Percentiles rank a stretch among this genome's conserved stretches.
Conservation (phyloP, 2,797 vertebrate species). For the Alexandromys oeconomus region DNA sequence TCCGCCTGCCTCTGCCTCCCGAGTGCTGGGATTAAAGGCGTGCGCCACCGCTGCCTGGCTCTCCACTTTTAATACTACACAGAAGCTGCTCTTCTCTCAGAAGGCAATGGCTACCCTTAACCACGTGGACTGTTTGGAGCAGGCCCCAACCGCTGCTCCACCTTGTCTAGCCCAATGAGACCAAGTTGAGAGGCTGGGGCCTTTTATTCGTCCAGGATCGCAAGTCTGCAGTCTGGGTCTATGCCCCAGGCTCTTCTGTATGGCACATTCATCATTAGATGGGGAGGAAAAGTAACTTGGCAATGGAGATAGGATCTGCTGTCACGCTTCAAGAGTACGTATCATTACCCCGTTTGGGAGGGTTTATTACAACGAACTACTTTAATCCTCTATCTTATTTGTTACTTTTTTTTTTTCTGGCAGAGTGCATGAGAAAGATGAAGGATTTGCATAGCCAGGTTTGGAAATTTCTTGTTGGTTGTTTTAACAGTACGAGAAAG, state of each 20-base stretch:
- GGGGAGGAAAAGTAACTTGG: neutral
- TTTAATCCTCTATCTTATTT: neutral
- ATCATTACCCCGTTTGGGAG: neutral
- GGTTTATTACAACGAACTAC: neutral
- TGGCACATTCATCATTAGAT: neutral
- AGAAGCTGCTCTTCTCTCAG: neutral
- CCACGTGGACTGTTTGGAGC: neutral
- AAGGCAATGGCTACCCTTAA: neutral
- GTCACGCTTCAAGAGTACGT: neutral
- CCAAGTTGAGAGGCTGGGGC: neutral
- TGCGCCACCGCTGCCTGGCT: neutral
- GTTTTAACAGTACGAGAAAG: slow-evolving; percentile 33
- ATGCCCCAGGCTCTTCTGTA: neutral
- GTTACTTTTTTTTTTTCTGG: neutral
- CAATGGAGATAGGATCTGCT: neutral
- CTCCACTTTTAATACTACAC: neutral
- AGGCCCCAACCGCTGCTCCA: neutral
- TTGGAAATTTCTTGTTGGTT: slow-evolving; percentile 74
- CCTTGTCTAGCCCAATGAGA: neutral
- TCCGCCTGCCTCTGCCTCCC: too few relatives aligned
- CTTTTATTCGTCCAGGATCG: neutral
- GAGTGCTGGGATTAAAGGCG: too few relatives aligned
- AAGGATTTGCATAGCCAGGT: slow-evolving; percentile 80
- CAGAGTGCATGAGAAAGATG: slow-evolving; percentile 62
- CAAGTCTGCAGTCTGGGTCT: neutral